Evolutionary conservation across 2,888 invertebrate genomes (phyloP).

Genomic region (Bunonema sp.): DNA sequence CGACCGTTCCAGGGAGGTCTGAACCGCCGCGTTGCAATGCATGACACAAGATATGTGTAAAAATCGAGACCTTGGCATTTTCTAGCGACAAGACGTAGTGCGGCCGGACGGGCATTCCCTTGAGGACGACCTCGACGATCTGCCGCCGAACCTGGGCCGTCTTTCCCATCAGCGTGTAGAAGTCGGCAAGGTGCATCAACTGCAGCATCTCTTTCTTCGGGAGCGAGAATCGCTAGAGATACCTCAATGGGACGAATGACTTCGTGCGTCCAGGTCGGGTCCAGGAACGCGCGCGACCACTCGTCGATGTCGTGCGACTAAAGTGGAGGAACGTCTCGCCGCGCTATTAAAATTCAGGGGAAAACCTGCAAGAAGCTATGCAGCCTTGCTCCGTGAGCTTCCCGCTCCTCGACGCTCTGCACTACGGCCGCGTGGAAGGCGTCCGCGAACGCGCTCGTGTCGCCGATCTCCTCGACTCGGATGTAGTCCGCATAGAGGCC

Average conservation of each 20-base stretch:
- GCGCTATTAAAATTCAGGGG: too few species aligned
- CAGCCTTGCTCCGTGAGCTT: slow-evolving; percentile 3
- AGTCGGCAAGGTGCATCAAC: slow-evolving; percentile 22
- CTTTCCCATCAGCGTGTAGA: slow-evolving; percentile 27
- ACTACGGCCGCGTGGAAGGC: slow-evolving; percentile 19
- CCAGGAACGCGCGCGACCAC: slow-evolving; percentile 33
- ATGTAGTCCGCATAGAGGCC: slow-evolving; percentile 30
- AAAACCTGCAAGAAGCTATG: too few species aligned
- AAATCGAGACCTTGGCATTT: slow-evolving; percentile 20
- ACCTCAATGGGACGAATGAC: slow-evolving; percentile 23
- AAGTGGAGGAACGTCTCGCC: too few species aligned
- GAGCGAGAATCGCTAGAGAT: too few species aligned
- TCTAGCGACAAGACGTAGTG: slow-evolving; percentile 22
- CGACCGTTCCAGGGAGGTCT: slow-evolving; percentile 20
- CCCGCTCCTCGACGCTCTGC: slow-evolving; percentile 9
- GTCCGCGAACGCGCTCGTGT: slow-evolving; percentile 21
- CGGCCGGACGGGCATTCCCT: slow-evolving; percentile 25
- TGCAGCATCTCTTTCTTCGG: slow-evolving; percentile 2
- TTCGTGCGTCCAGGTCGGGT: slow-evolving; percentile 36
- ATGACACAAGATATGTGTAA: neutral
- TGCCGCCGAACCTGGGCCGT: slow-evolving; percentile 26
- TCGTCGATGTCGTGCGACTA: slow-evolving; percentile 36
- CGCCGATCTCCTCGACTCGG: slow-evolving; percentile 20
- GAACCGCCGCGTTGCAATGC: slow-evolving; percentile 1
- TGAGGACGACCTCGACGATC: slow-evolving; percentile 27